Evolutionary conservation across 1,140 invertebrate genomes (phyloP), one percentile per base, ranked within the genome.

Genomic region (Metopolophium dirhodum): DNA sequence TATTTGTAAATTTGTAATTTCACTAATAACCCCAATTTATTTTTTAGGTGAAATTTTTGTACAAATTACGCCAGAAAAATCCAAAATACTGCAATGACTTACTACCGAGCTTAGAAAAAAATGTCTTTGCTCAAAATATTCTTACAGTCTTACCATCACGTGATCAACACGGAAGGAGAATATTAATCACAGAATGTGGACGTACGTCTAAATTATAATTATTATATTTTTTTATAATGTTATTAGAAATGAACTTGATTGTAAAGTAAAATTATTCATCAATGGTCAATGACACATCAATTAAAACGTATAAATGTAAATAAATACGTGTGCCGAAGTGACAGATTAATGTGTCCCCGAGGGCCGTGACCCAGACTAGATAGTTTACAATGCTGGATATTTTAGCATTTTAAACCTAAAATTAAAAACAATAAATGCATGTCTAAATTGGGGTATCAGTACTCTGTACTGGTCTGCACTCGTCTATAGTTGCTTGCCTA

Each of bases 41-140:
- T 41, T 95, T 95, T 22, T 94, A 97, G 96, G 95, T 97, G 93
- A 96, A 96, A 95, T 95, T 95, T 85, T 96, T 96, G 77, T 97
- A 96, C 94, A 95, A 95, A 93, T 97, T 96, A 94, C 96, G 96
- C 88, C 30, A 95, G 2, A 96, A 96, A 94, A 95, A 97, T 94
- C 95, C 96, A 14, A 95, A 96, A 49, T 95, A 96, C 49, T 96
- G 95, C 93, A 93, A 94, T 2, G 95, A 96, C 93, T 95, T 97
- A 20, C 77, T 95, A 7, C 96, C 96, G 4, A 94, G 93, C 4
- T 95, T 95, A 88, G 95, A 97, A 20, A 94, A 95, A 54, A 95
- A 95, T 68, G 95, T 96, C 4, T 95, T 97, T 51, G 94, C 95
- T 20, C 95, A 95, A 8, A 96, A 96, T 93, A 94, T 97, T 20